These are phyloP conservation scores for Heteromormyrus szaboi DNA, from an alignment of 2,797 vertebrate species.

Conservation along the genomic window DNA sequence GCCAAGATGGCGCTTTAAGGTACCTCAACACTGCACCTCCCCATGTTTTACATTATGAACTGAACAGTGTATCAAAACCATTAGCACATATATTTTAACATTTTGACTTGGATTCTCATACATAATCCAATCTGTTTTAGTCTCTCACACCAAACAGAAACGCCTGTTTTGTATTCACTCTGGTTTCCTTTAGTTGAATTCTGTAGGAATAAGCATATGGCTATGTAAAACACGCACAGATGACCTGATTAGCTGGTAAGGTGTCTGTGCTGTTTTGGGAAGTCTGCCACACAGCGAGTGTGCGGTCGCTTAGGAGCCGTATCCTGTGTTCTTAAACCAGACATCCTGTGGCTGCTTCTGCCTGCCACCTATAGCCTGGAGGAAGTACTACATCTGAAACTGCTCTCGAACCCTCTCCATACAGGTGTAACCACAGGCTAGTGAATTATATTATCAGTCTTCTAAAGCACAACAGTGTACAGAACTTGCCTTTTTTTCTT, in stretches of 20 bases:
- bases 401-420: not conserved
- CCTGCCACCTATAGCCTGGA: not conserved
- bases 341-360: not conserved
- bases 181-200: not conserved
- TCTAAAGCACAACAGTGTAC: not conserved
- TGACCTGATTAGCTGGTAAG: not conserved
- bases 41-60: not conserved
- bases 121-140: not conserved
- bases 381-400: not conserved
- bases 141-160: not conserved
- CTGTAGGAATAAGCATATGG: not conserved
- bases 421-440: not conserved
- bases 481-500: not conserved
- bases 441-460: not conserved
- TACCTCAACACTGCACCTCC: not conserved
- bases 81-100: not conserved
- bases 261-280: not conserved
- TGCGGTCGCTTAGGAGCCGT: not conserved
- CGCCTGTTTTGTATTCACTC: not conserved
- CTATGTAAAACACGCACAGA: not conserved
- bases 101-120: not conserved
- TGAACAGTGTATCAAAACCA: not conserved
- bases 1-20: not conserved
- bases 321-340: not conserved
- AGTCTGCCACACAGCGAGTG: not conserved